Evolutionary conservation across 2,888 invertebrate species (phyloP), one percentile per base, ranked within the genome.

Genomic region (Andrena hattorfiana): DNA sequence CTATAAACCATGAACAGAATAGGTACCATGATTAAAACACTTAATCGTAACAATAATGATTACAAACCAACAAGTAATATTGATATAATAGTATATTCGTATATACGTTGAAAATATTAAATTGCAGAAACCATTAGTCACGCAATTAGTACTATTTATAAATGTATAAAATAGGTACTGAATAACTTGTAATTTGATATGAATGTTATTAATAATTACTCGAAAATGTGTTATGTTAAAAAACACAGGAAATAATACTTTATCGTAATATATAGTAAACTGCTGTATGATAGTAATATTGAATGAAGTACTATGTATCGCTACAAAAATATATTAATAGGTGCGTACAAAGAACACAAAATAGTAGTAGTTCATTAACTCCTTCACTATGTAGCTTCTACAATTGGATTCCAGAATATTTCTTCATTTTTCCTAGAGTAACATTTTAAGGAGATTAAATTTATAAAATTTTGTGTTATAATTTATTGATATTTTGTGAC

Each of bases 71-170:
- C 16, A 32, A 66, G 10, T 32, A 54, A 68, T 23, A 30, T 4
- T 42, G 42, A 42, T 42, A 42, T 16, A 13, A 42, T 16, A 13
- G 42, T 42, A 42, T 42, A 42, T 42, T 13, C 42, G 13, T 42
- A 73, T 42, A 77, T 86, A 51, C 89, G 91, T 60, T 90, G 90
- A 90, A 85, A 89, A 78, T 86, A 90, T 4, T 88, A 89, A 85
- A 90, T 86, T 20, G 85, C 89, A 8, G 89, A 42, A 42, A 42
- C 89, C 56, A 23, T 71, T 85, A 85, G 67, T 68, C 69, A n/a
- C 68, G 13, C 63, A 56, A 59, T 66, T 49, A 64, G 51, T 71
- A 23, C 77, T 13, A 42, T 42, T 42, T 42, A 42, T 42, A 42
- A 42, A 13, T 13, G 13, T 42, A 13, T 42, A 42, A 42, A 3